Evolutionary conservation across 2,113 vertebrate genomes (phyloP), one percentile per base, ranked within the genome.

Genomic region (Callionymus lyra): DNA sequence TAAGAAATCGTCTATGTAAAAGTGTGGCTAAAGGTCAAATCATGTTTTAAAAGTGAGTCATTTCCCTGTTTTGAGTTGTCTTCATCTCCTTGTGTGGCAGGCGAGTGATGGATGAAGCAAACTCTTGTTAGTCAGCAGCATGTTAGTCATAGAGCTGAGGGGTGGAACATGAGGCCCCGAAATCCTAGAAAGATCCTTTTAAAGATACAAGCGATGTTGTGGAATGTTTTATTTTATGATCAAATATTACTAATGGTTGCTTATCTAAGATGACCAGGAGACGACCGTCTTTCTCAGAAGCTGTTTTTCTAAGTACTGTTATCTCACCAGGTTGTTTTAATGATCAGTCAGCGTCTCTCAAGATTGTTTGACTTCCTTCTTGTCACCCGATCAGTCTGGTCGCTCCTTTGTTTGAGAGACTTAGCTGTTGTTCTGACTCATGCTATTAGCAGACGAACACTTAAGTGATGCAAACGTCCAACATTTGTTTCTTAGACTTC

Each of bases 371-470:
- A 47, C 36, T 32, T 59, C 51, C 19, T 47, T 35, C 13, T 38
- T 41, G 37, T 19, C 48, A 59, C 3, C 60, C 36, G 8, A 38
- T 37, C 31, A 15, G 45, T 68, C 42, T 36, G 48, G 38, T 55
- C 46, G 12, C 51, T 56, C 33, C 9, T 62, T 60, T 72, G 56
- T 68, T 53, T 47, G 16, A 58, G 46, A 45, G 40, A 67, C 47
- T 61, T 62, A 68, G 64, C 36, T 39, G 18, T 51, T 63, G 34
- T 21, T 18, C 50, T 79, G 72, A 74, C 65, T 79, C 73, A 79
- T 18, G 9, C 14, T 39, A 12, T 12, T 41, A 27, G 21, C 46
- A 53, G 16, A 49, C 32, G n/a, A 41, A 31, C 17, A 16, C 16
- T 18, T 11, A 14, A 14, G 17, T 58, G 36, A 53, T 37, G 42